Conservation (phyloP, 2,113 vertebrate genomes). For the Nannobrachium achirus region DNA sequence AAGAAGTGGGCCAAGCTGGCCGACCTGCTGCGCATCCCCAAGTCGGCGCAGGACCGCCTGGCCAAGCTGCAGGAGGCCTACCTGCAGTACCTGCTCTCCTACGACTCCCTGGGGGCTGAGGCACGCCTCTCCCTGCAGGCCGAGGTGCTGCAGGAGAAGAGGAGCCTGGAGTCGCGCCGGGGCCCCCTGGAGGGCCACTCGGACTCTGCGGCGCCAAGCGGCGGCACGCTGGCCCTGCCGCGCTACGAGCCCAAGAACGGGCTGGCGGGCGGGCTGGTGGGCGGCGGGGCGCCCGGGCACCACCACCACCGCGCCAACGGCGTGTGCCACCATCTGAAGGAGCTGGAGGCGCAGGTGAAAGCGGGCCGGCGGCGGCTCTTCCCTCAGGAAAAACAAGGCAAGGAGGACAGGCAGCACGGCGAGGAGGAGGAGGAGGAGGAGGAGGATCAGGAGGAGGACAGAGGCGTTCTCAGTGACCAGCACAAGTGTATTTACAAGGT, state of each 20-base stretch:
- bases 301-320: conserved; percentile 88
- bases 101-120: conserved; percentile 90
- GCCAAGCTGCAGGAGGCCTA: conserved; percentile 99
- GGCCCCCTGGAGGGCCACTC: conserved; percentile 94
- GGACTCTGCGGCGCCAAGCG: conserved; percentile 81
- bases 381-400: conserved; percentile 95
- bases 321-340: conserved; percentile 81
- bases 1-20: conserved; percentile 99
- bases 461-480: conserved; percentile 90
- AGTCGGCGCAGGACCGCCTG: conserved; percentile 97
- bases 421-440: conserved; percentile 56
- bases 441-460: conserved; percentile 76
- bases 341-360: conserved; percentile 89
- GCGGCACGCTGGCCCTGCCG: conserved; percentile 90
- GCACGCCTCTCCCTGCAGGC: conserved; percentile 91
- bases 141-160: conserved; percentile 95
- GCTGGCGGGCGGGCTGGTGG: conserved; percentile 68
- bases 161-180: conserved; percentile 89
- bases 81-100: conserved; percentile 98
- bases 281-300: conserved; percentile 20
- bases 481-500: conserved; percentile 99
- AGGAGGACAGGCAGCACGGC: conserved; percentile 82
- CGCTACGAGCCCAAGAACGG: conserved; percentile 93
- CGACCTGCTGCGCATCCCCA: conserved; percentile 95
- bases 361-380: conserved; percentile 95